Conservation (phyloP, 1,140 invertebrate genomes). For the Propsilocerus akamusi region DNA sequence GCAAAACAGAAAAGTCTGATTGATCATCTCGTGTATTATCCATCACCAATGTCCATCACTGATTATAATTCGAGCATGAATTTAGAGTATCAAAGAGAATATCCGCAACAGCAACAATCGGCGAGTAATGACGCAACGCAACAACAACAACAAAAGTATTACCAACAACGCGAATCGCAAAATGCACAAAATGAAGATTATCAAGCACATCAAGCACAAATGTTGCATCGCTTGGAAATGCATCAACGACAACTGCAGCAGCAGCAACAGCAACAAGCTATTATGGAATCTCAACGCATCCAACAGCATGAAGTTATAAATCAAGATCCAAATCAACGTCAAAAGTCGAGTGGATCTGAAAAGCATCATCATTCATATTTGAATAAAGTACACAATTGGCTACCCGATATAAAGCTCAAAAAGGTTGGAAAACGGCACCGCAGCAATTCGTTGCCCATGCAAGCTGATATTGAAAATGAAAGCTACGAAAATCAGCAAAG, state of each 20-base stretch:
- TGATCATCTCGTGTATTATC: conserved; percentile 19
- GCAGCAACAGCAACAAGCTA: conserved; percentile 7
- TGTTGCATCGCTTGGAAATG: conserved; percentile 26
- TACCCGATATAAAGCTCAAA: conserved; percentile 57
- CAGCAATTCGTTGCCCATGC: conserved; percentile 59
- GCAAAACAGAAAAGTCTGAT: conserved; percentile 12
- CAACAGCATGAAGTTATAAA: no score
- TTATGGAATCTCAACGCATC: conserved; percentile 12
- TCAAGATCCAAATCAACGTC: no score
- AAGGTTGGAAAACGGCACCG: conserved; percentile 42
- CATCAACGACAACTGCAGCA: conserved; percentile 19
- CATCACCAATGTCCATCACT: conserved; percentile 13
- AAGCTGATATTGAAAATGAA: conserved; percentile 37
- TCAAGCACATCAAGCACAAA: conserved; percentile 11
- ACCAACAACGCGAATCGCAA: conserved; percentile 31
- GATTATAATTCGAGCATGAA: conserved; percentile 16
- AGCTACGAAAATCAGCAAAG: conserved; percentile 27
- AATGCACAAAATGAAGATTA: conserved; percentile 14
- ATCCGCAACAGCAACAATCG: background rate
- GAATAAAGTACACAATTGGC: conserved; percentile 34
- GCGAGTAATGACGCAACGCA: background rate
- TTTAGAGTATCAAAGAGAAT: conserved; percentile 10
- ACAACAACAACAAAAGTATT: conserved; percentile 5
- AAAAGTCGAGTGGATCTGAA: no score
- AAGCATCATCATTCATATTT: conserved; percentile 10